Base-by-base conservation (phyloP, 2,113 vertebrate species). In the Bubo scandiacus region DNA sequence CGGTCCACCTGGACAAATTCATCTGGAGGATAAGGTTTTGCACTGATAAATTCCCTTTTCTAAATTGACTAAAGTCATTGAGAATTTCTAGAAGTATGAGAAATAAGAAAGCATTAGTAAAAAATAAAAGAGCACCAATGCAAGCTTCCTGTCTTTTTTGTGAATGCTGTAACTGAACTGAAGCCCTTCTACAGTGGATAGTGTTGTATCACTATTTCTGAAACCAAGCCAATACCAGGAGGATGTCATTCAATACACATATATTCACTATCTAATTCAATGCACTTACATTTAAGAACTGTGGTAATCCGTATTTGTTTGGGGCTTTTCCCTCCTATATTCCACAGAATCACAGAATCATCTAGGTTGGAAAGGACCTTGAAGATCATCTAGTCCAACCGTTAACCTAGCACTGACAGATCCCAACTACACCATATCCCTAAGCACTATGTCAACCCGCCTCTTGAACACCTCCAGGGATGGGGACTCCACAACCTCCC, bases 1-100 rank as follows among this genome's bases (percentile, higher is more conserved):
- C 4, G 12, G 63, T 32, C 20, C 27, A 66, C 12, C 14, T 2
- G 0, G 36, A 3, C 34, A 66, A 87, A 79, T 47, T 30, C 0
- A 32, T 43, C 29, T 43, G 17, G 4, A 62, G 15, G 23, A 86
- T 65, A 13, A 72, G 51, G 18, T 47, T 67, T 51, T 42, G 36
- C 38, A 40, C 3, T 26, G 25, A 45, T 52, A 65, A 57, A 43
- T 10, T 66, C 23, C 6, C 5, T 67, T 82, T 68, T 52, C 18
- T 74, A 47, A 84, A 38, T 15, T 23, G 43, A 19, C 10, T 81
- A 21, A 71, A 81, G 40, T 30, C 4, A 51, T 3, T 57, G 47
- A 57, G 32, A 63, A 43, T 65, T 75, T 81, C 5, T 43, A 54
- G 43, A 40, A 70, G 11, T 32, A 47, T 20, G 2, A 30, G 8